Evolutionary conservation across 2,797 vertebrate species (phyloP), one percentile per base, ranked within the genome.

Genomic region (Cygnus olor): DNA sequence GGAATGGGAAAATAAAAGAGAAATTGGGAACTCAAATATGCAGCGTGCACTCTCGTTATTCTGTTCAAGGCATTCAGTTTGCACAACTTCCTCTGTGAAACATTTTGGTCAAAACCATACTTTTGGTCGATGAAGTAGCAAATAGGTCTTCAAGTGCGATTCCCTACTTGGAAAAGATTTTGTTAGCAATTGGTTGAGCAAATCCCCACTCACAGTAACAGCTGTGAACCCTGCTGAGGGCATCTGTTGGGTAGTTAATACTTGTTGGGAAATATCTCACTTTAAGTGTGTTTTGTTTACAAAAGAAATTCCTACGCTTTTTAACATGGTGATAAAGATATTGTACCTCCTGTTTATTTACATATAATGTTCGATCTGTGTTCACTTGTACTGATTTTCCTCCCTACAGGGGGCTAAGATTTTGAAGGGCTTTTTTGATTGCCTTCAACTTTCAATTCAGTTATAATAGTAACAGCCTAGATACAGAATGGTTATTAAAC

Each of bases 191-290:
- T 76, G 96, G 83, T 93, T 96, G 94, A 94, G 89, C 73, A 70
- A 95, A 94, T 91, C 86, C 85, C 76, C 60, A 70, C 88, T 95
- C 72, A 22, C 70, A 89, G 1, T 44, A 90, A 86, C 94, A 97
- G 96, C 96, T 97, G 92, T 82, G 94, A 95, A 94, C 93, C 96
- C 96, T 61, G 96, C 96, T 96, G 96, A 93, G 97, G 94, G 94
- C 96, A 96, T 92, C 95, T 97, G 97, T 45, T 80, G 84, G 70
- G 83, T 84, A 74, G 87, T 96, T 95, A 96, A 85, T 95, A 88
- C 81, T 96, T 66, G 63, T 94, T 91, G 94, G 88, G 84, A 95
- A 96, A 84, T 57, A 80, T 89, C 94, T 84, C 0, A 1, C 83
- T 96, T 90, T 83, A 88, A 95, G 85, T 86, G 88, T 76, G 83